These are phyloP conservation scores for Dryadula phaetusa DNA, from an alignment of 2,888 invertebrate genomes.

Conservation along the genomic window DNA sequence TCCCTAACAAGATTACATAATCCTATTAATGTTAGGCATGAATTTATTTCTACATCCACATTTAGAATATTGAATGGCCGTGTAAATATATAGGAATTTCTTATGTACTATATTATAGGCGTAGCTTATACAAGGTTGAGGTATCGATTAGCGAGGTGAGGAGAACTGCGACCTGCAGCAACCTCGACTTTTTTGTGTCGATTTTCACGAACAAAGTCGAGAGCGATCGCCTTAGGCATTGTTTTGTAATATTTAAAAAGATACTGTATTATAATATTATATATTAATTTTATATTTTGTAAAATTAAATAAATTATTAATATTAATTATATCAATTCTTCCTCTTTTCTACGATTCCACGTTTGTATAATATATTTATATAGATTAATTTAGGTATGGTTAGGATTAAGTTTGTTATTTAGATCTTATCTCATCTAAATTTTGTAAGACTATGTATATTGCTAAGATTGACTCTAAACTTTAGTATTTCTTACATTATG, in stretches of 20 bases:
- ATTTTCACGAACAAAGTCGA: conserved; percentile 19
- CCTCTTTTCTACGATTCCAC: too few relatives aligned
- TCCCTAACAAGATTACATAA: conserved; percentile 35
- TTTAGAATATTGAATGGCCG: conserved; percentile 3
- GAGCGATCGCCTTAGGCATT: neutral
- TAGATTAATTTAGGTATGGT: too few relatives aligned
- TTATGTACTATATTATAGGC: conserved; percentile 10
- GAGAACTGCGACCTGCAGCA: conserved; percentile 23
- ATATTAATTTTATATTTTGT: neutral
- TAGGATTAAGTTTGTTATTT: too few relatives aligned
- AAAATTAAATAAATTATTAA: too few relatives aligned
- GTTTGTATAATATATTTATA: too few relatives aligned
- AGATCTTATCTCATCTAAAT: too few relatives aligned
- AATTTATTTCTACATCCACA: conserved; percentile 8
- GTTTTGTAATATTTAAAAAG: neutral
- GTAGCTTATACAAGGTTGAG: conserved; percentile 20
- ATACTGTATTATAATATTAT: neutral
- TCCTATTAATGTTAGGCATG: conserved; percentile 19
- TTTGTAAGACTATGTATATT: too few relatives aligned
- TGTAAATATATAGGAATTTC: neutral
- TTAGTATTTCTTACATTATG: too few relatives aligned
- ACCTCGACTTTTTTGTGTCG: conserved; percentile 21
- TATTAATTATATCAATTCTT: too few relatives aligned
- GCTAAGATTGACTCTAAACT: too few relatives aligned
- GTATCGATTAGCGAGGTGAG: conserved; percentile 23